Evolutionary conservation across 1,140 invertebrate genomes (phyloP).

Genomic region (Pogonomyrmex californicus): DNA sequence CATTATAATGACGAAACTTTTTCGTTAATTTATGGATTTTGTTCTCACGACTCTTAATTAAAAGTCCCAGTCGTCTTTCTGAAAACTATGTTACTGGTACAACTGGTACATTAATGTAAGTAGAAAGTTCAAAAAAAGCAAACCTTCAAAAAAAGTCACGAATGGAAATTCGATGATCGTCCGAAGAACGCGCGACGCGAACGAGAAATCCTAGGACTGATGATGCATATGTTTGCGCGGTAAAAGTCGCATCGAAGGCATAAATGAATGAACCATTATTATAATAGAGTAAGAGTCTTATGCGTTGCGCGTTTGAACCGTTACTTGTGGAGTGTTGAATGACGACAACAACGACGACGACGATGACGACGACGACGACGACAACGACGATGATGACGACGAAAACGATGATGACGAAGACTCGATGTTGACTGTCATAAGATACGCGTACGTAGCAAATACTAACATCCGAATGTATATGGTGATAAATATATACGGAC

Average conservation of each 20-base stretch:
- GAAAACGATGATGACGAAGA: conserved; percentile 53
- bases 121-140: conserved; percentile 3
- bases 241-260: conserved; percentile 50
- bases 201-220: conserved; percentile 48
- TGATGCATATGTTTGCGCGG: conserved; percentile 45
- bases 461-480: conserved; percentile 13
- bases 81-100: conserved; percentile 22
- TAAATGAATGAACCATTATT: conserved; percentile 57
- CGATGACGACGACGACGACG: conserved; percentile 45
- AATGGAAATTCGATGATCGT: conserved; percentile 55
- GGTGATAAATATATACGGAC: not conserved
- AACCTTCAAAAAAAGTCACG: not conserved
- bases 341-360: conserved; percentile 39
- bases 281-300: conserved; percentile 66
- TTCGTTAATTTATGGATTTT: conserved; percentile 17
- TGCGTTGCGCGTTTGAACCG: conserved; percentile 71
- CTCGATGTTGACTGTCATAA: conserved; percentile 65
- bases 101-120: not conserved
- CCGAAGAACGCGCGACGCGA: conserved; percentile 41
- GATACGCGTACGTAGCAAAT: conserved; percentile 27
- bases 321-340: conserved; percentile 60
- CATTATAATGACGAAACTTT: not conserved
- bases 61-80: not conserved
- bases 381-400: conserved; percentile 40
- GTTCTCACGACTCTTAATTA: conserved; percentile 1